Evolutionary conservation across 92 coral and sea anemone genomes (phyloP).

Genomic region (Nematostella vectensis): DNA sequence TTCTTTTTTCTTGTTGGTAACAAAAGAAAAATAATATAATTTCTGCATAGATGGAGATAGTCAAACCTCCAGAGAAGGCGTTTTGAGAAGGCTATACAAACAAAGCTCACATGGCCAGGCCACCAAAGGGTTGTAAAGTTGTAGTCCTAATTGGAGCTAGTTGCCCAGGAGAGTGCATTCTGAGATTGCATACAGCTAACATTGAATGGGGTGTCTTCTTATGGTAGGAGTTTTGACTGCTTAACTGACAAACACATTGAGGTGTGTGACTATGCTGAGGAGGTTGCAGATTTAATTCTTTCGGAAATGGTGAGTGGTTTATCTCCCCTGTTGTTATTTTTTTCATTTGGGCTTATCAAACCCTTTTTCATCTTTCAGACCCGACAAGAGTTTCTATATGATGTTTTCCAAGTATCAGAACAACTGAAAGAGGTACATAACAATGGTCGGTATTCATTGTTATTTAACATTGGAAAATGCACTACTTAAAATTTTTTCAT

Average conservation of each 20-base stretch:
- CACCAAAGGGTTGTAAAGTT: too few species aligned
- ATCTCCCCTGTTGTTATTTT: background rate
- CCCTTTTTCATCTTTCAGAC: slow-evolving; percentile 1
- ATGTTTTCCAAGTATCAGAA: slow-evolving; percentile 30
- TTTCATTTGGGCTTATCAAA: slow-evolving; percentile 2
- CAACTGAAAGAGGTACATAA: slow-evolving; percentile 34
- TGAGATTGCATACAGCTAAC: too few species aligned
- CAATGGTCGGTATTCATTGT: background rate
- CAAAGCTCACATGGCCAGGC: background rate
- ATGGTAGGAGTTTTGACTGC: slow-evolving; percentile 2
- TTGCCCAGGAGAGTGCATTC: too few species aligned
- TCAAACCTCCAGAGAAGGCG: too few species aligned
- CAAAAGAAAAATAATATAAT: too few species aligned
- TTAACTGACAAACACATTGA: slow-evolving; percentile 26
- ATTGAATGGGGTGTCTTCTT: too few species aligned
- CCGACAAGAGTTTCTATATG: slow-evolving; percentile 22
- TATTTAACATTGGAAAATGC: background rate
- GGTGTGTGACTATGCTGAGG: slow-evolving; percentile 33
- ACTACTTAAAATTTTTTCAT: too few species aligned
- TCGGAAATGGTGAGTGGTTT: slow-evolving; percentile 20
- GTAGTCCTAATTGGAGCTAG: too few species aligned
- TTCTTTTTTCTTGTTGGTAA: too few species aligned
- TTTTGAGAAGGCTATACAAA: too few species aligned
- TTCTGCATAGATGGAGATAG: too few species aligned
- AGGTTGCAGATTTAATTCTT: slow-evolving; percentile 15